Evolutionary conservation across 2,888 invertebrate species (phyloP).

Genomic region (Syrphus vitripennis): DNA sequence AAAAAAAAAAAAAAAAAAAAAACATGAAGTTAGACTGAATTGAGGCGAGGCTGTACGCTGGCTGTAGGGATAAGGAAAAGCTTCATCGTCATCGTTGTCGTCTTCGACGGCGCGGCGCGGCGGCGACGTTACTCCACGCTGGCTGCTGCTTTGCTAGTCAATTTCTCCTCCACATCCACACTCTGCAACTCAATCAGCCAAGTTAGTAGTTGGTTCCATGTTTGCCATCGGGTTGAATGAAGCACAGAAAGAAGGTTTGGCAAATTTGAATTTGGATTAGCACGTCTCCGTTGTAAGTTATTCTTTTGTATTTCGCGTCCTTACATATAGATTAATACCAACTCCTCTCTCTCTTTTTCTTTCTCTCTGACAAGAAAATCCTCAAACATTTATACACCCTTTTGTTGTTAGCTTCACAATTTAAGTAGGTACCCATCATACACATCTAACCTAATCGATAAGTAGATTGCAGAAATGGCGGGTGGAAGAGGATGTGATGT

Average conservation of each 20-base stretch:
- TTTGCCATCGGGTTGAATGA: constrained; percentile 6
- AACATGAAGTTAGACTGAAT: constrained; percentile 23
- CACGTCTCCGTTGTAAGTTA: constrained; percentile 61
- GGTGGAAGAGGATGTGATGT: not conserved
- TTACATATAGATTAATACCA: not conserved
- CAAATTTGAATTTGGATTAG: constrained; percentile 67
- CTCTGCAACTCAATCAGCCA: constrained; percentile 50
- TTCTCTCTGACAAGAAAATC: not conserved
- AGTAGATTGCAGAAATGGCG: constrained; percentile 20
- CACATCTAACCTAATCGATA: constrained; percentile 57
- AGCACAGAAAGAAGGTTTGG: constrained; percentile 22
- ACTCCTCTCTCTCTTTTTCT: too few species aligned
- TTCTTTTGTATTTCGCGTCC: constrained; percentile 40
- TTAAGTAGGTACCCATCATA: constrained; percentile 24
- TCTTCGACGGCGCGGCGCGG: too few species aligned
- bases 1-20: not conserved
- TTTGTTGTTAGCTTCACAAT: constrained; percentile 32
- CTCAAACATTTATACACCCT: constrained; percentile 6
- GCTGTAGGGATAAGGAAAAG: not conserved
- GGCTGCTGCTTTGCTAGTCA: constrained; percentile 13
- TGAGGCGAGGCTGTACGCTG: not conserved
- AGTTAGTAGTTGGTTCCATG: constrained; percentile 24
- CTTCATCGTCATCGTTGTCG: not conserved
- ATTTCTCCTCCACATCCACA: constrained; percentile 4
- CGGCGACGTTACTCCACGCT: not conserved